These are phyloP conservation scores for Trachelus iudaicus DNA, from an alignment of 2,888 invertebrate species.

Conservation along the genomic window DNA sequence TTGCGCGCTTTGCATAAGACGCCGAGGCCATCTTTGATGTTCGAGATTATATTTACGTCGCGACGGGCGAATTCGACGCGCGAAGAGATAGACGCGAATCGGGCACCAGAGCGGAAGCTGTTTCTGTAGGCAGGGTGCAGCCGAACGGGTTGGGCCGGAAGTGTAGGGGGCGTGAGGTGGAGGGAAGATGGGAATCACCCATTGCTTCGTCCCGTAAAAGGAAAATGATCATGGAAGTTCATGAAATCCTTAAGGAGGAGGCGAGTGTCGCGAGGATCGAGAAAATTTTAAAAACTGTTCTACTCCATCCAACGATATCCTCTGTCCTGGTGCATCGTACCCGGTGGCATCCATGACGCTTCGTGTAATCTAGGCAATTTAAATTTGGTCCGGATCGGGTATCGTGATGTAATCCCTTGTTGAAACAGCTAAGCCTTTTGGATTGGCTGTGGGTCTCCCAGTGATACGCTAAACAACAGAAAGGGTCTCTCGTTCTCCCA, in stretches of 20 bases:
- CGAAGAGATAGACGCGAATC: neutral
- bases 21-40: neutral
- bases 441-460: slow-evolving; percentile 63
- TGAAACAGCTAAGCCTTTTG: slow-evolving; percentile 63
- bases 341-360: too few relatives aligned
- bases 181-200: too few relatives aligned
- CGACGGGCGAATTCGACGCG: neutral
- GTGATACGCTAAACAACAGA: slow-evolving; percentile 50
- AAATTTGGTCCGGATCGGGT: slow-evolving; percentile 46
- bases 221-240: too few relatives aligned
- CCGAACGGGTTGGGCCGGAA: neutral
- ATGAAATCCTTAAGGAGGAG: too few relatives aligned
- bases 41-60: neutral
- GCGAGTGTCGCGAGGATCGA: too few relatives aligned
- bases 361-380: slow-evolving; percentile 56
- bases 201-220: too few relatives aligned
- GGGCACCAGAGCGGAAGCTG: neutral
- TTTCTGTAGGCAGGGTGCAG: neutral
- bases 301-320: too few relatives aligned
- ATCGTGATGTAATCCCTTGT: slow-evolving; percentile 59
- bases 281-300: too few relatives aligned
- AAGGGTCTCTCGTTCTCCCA: slow-evolving; percentile 29
- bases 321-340: too few relatives aligned
- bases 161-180: too few relatives aligned
- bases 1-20: slow-evolving; percentile 17